phyloP scores from a whole-genome alignment of 1,140 invertebrate genomes.

The Trichonephila clavata region DNA sequence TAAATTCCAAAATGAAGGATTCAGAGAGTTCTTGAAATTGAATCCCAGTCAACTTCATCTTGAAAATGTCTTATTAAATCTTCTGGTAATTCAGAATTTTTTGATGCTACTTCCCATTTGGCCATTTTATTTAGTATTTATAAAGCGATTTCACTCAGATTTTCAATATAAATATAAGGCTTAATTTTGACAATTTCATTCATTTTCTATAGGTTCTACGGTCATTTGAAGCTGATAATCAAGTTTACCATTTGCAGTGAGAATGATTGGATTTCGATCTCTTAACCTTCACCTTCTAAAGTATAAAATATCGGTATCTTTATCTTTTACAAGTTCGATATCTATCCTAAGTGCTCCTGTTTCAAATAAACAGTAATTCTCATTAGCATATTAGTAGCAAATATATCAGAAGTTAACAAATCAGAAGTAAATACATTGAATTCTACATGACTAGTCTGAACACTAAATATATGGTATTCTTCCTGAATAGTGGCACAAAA shows the following conservation, averaged over 20 bases:
- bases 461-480: no score
- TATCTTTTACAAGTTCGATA: no score
- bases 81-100: no score
- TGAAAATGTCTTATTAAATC: neutral
- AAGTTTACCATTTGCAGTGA: neutral
- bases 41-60: neutral
- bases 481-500: no score
- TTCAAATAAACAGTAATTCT: constrained; percentile 1
- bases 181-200: no score
- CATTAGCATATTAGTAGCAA: neutral
- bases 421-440: no score
- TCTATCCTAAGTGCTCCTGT: neutral
- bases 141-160: neutral
- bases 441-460: no score
- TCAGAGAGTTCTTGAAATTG: neutral
- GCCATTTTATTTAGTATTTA: neutral
- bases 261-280: no score
- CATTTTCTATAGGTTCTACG: neutral
- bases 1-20: no score
- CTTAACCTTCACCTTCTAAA: neutral
- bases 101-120: neutral
- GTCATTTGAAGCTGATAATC: no score
- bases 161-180: neutral
- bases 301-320: no score
- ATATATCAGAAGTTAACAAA: neutral